These are phyloP conservation scores for Entelurus aequoreus DNA, from an alignment of 2,113 vertebrate species.

Conservation along the genomic window DNA sequence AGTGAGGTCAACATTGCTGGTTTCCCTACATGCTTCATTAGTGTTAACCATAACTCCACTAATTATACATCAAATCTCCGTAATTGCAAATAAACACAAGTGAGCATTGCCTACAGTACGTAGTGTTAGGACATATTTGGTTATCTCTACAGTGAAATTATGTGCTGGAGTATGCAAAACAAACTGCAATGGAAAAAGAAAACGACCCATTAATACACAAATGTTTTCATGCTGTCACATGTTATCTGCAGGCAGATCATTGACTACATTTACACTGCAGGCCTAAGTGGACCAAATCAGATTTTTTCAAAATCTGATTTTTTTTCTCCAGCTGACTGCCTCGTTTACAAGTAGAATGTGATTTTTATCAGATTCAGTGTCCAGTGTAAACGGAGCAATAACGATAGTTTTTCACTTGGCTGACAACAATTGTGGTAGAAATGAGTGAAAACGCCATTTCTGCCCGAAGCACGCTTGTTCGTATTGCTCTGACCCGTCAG, in stretches of 20 bases:
- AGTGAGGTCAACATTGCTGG: not conserved
- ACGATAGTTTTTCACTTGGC: not conserved
- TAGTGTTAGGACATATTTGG: not conserved
- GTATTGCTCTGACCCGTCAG: constrained; percentile 30
- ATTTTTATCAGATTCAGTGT: too few relatives aligned
- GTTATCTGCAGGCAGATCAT: constrained; percentile 41
- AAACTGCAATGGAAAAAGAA: constrained; percentile 35
- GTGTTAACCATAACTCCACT: not conserved
- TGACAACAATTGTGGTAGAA: constrained; percentile 1
- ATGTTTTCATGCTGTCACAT: not conserved
- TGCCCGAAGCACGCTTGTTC: constrained; percentile 28
- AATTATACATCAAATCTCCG: too few relatives aligned
- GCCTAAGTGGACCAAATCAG: too few relatives aligned
- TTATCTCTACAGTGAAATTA: not conserved
- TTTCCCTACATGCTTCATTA: not conserved
- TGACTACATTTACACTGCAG: constrained; percentile 3
- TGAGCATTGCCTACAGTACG: too few relatives aligned
- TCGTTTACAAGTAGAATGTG: too few relatives aligned
- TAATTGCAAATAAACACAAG: too few relatives aligned
- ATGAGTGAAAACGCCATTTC: not conserved
- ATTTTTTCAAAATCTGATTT: too few relatives aligned
- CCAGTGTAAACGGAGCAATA: too few relatives aligned
- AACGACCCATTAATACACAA: constrained; percentile 6
- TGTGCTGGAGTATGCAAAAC: constrained; percentile 26
- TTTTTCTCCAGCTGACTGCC: too few relatives aligned